These are phyloP conservation scores for Salvelinus fontinalis DNA, from an alignment of 2,113 vertebrate genomes.

Conservation along the genomic window DNA sequence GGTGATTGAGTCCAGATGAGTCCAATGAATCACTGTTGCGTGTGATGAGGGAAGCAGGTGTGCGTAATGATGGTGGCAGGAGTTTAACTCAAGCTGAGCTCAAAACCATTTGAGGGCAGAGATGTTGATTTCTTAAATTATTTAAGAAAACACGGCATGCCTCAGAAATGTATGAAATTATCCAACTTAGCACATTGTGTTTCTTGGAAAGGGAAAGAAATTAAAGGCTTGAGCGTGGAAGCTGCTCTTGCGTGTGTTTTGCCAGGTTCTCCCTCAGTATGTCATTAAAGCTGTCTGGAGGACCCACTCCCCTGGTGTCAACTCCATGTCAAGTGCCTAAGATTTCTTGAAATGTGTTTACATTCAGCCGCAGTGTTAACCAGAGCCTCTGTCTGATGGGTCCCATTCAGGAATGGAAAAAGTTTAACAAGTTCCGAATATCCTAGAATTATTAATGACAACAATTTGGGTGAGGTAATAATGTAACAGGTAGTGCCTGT, in stretches of 20 bases:
- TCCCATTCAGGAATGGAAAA: constrained; percentile 2
- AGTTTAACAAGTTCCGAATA: not conserved
- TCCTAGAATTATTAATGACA: not conserved
- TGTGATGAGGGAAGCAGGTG: too few species aligned
- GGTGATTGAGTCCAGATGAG: too few species aligned
- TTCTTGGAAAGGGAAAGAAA: not conserved
- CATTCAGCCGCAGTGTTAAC: too few species aligned
- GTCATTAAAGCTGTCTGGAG: constrained; percentile 33
- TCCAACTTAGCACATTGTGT: constrained; percentile 27
- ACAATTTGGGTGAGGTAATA: not conserved
- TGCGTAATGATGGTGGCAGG: too few species aligned
- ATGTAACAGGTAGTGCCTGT: not conserved
- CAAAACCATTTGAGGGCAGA: not conserved
- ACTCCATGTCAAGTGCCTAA: too few species aligned
- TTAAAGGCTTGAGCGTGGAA: not conserved
- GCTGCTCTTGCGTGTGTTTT: not conserved
- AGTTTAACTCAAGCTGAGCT: not conserved
- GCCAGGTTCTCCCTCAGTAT: constrained; percentile 19
- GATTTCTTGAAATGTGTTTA: too few species aligned
- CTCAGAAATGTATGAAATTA: constrained; percentile 34
- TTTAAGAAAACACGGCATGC: constrained; percentile 8
- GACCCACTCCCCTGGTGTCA: too few species aligned
- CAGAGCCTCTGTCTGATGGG: too few species aligned
- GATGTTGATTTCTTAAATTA: constrained; percentile 28
- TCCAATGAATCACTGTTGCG: too few species aligned